Evolutionary conservation across 1,140 invertebrate genomes (phyloP), one percentile per base, ranked within the genome.

Genomic region (Hesperophylax magnus): DNA sequence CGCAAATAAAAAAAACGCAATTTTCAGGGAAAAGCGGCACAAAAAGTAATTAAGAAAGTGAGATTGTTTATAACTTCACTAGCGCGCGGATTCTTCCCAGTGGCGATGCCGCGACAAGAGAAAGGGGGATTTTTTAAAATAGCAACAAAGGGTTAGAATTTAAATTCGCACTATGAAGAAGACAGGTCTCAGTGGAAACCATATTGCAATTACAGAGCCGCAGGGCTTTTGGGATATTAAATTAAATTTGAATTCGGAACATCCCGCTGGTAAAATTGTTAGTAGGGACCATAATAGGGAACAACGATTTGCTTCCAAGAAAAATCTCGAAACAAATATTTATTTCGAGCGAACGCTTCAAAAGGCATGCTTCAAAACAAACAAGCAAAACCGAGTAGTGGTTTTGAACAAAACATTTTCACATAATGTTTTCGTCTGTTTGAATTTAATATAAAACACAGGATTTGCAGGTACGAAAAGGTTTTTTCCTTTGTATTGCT

Each of bases 181-280:
- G 77, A 53, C 52, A 69, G 63, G 77, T 52, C 77, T 47, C 61
- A 60, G 61, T 34, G n/a, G 52, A 78, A 67, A 77, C 78, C 79
- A 72, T 82, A 80, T 80, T 80, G 72, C 78, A 80, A 82, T 82
- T 82, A 72, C 61, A 54, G 52, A 31, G 47, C 77, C 18, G 63
- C 39, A 20, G 54, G 56, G 78, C 1, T 69, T 74, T 75, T 63
- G 74, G 58, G 75, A 77, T 69, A 79, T 82, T 82, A 75, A 82
- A 82, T 82, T 82, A 82, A 82, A 82, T 79, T 75, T 75, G 72
- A 82, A 82, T 82, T 82, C 65, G 27, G 78, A 34, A 69, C 31
- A 27, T 61, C 60, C 22, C 60, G 60, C 3, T 61, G 60, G 60
- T 61, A 27, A 61, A 61, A 61, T 61, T 61, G 60, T 61, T 14